Conservation (phyloP, 2,113 vertebrate genomes). For the Anas platyrhynchos region DNA sequence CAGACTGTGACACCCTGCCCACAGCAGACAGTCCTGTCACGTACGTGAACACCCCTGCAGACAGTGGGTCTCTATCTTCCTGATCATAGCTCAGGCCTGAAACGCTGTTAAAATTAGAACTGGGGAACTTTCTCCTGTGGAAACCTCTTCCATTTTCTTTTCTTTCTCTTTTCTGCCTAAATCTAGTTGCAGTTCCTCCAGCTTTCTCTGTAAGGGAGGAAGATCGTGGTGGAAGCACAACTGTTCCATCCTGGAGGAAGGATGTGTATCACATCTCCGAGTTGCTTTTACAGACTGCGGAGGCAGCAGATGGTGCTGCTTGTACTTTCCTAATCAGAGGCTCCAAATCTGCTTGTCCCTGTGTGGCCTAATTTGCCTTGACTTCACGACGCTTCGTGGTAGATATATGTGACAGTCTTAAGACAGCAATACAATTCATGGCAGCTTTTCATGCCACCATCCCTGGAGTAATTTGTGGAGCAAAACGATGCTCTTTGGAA, state of each 20-base stretch:
- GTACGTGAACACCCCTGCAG: slow-evolving; percentile 1
- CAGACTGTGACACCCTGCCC: slow-evolving; percentile 5
- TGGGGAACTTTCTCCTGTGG: neutral
- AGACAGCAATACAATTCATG: slow-evolving; percentile 1
- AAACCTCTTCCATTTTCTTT: neutral
- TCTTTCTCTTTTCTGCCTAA: neutral
- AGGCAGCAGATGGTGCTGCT: slow-evolving; percentile 44
- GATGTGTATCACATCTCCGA: neutral
- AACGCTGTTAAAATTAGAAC: slow-evolving; percentile 24
- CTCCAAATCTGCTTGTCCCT: neutral
- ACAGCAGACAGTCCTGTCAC: slow-evolving; percentile 18
- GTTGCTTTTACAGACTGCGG: neutral
- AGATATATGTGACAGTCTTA: neutral
- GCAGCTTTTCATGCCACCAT: neutral
- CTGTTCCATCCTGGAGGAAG: neutral
- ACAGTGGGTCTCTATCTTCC: slow-evolving; percentile 24
- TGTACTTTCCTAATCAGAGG: slow-evolving; percentile 3
- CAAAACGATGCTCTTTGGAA: neutral
- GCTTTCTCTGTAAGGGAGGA: neutral
- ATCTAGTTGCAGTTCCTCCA: neutral
- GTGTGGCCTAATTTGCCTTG: slow-evolving; percentile 7
- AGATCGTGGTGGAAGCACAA: neutral
- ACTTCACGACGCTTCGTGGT: slow-evolving; percentile 1
- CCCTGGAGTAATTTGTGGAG: neutral
- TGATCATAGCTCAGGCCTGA: neutral